Evolutionary conservation across 64 coral and sea anemone genomes (phyloP), one percentile per base, ranked within the genome.

Genomic region (Stichodactyla mertensii): DNA sequence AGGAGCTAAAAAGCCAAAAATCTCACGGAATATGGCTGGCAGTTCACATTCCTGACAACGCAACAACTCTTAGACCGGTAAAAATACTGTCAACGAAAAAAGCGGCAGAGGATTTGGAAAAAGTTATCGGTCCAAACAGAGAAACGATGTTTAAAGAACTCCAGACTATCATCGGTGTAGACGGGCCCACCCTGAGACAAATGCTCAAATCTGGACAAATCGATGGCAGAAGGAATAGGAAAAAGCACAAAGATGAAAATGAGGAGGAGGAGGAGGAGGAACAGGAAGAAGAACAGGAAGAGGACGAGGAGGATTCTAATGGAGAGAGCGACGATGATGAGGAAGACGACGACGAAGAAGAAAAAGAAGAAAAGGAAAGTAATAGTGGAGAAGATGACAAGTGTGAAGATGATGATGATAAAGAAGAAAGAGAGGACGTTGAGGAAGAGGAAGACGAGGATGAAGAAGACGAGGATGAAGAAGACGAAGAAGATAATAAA

Each of bases 21-120:
- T 86, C 83, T 16, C 85, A 83, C 5, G 92, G 85, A 20, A 92
- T 92, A 82, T 97, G 94, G 94, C 55, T 97, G 6, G 94, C 94
- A 8, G 94, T 97, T 59, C 94, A 97, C 77, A 97, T 97, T 61
- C 94, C 94, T 52, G 94, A 97, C 60, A 92, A 88, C 26, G 51
- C 88, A 58, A 89, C 80, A 28, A 59, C 85, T 80, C 88, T 87
- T 24, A 87, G 92, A 52, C 91, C 91, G 7, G 54, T 97, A 45
- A 97, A 93, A 88, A 93, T 97, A 24, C 87, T 97, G 52, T 83
- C 94, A 16, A 89, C 94, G 14, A 87, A 85, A 80, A 97, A 97
- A 23, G 94, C 88, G 26, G 94, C 91, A n/a, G 83, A 89, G 4
- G 94, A 97, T 59, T 77, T 97, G 27, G 88, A 93, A n/a, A 87